Evolutionary conservation across 2,888 invertebrate species (phyloP).

Genomic region (Neoitamus cyanurus): DNA sequence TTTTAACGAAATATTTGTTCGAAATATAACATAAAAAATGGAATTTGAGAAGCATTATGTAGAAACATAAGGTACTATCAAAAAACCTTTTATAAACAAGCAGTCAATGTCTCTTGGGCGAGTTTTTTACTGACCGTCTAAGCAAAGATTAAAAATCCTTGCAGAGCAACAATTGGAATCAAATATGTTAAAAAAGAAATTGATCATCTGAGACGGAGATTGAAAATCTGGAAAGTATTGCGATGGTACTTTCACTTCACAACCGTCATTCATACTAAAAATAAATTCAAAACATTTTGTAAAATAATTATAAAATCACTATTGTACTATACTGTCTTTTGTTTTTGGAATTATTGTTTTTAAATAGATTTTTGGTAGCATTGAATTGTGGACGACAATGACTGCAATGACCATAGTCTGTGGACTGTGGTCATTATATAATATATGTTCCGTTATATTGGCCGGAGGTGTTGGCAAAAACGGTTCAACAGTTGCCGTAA

Average conservation of each 20-base stretch:
- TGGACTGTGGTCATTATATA: conserved; percentile 77
- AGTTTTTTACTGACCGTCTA: too few species aligned
- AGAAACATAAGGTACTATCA: too few species aligned
- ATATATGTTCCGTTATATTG: conserved; percentile 82
- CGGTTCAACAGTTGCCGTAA: conserved; percentile 99
- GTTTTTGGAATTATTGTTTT: conserved; percentile 35
- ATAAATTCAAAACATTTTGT: conserved; percentile 30
- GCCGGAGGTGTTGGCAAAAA: conserved; percentile 98
- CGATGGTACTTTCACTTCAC: neutral
- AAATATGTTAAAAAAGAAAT: neutral
- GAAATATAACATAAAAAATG: too few species aligned
- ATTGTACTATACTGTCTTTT: conserved; percentile 20
- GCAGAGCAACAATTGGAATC: neutral
- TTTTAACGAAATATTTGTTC: too few species aligned
- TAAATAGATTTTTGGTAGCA: conserved; percentile 69
- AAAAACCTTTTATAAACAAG: too few species aligned
- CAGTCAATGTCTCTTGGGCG: too few species aligned
- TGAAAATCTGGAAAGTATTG: neutral
- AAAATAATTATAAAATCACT: neutral
- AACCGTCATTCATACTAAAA: neutral
- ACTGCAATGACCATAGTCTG: conserved; percentile 79
- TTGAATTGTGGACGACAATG: conserved; percentile 82
- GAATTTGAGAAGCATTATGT: too few species aligned
- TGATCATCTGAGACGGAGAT: too few species aligned
- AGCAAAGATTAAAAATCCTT: too few species aligned